Evolutionary conservation across 2,797 vertebrate genomes (phyloP).

Genomic region (Hoplostethus atlanticus): DNA sequence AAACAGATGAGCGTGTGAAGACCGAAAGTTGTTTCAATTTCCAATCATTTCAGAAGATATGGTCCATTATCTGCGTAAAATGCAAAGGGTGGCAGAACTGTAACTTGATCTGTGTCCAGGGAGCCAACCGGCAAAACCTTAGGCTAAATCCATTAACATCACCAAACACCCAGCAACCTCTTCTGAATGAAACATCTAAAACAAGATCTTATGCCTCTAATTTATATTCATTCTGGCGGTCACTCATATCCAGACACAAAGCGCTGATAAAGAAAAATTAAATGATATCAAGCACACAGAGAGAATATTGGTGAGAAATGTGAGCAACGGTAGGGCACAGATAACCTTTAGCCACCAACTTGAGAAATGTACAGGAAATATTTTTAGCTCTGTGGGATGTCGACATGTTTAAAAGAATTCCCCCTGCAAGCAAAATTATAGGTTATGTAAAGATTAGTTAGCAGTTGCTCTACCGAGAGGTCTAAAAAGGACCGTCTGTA

Average conservation of each 20-base stretch:
- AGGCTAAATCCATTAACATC: constrained; percentile 52
- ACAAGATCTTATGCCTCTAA: not conserved
- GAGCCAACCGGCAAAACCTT: constrained; percentile 45
- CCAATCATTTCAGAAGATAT: too few relatives aligned
- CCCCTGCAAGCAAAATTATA: constrained; percentile 50
- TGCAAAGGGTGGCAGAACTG: not conserved
- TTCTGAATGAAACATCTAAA: constrained; percentile 1
- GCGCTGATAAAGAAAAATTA: constrained; percentile 3
- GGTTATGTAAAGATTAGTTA: constrained; percentile 52
- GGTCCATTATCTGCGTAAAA: too few relatives aligned
- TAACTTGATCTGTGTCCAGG: constrained; percentile 30
- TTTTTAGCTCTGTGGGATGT: constrained; percentile 9
- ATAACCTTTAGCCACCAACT: constrained; percentile 1
- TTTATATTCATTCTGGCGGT: not conserved
- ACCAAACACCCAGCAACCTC: constrained; percentile 28
- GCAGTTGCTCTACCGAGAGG: constrained; percentile 31
- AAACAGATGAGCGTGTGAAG: too few relatives aligned
- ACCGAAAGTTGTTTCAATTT: too few relatives aligned
- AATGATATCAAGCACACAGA: constrained; percentile 1
- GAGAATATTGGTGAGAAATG: constrained; percentile 16
- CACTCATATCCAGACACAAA: not conserved
- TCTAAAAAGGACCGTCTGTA: constrained; percentile 39
- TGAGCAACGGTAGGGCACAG: not conserved
- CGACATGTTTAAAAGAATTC: constrained; percentile 42
- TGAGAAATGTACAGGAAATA: constrained; percentile 10